Percentiles rank a stretch among this genome's conserved stretches.
Evolutionary conservation across 2,888 invertebrate species (phyloP).

Genomic region (Catocala sponsa): DNA sequence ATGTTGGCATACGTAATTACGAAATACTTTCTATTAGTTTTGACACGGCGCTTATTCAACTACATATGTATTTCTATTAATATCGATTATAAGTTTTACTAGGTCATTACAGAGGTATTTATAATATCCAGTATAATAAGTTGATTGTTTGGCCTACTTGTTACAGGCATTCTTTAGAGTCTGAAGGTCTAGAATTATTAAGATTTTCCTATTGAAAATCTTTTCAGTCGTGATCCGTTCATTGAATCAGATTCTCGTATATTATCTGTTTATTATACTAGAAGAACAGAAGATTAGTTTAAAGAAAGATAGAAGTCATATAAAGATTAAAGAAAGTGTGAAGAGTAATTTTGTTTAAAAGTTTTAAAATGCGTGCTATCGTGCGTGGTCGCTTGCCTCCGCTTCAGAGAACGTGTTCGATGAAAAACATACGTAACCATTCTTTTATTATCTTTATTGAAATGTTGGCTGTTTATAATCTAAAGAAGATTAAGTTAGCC

Average conservation of each 20-base stretch:
- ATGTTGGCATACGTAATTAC: conserved; percentile 29
- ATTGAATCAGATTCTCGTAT: background rate
- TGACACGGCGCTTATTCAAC: conserved; percentile 22
- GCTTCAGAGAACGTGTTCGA: background rate
- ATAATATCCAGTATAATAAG: background rate
- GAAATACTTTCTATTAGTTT: conserved; percentile 29
- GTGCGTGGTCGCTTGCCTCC: background rate
- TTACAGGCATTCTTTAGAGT: background rate
- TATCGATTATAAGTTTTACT: conserved; percentile 37
- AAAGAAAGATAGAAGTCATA: too few species aligned
- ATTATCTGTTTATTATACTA: background rate
- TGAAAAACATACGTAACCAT: conserved; percentile 2
- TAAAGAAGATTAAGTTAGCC: too few species aligned
- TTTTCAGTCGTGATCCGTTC: background rate
- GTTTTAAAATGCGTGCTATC: background rate
- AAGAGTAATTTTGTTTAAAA: background rate
- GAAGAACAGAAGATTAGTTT: too few species aligned
- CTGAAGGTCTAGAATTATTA: background rate
- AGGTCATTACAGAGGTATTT: conserved; percentile 24
- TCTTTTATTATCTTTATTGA: too few species aligned
- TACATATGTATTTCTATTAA: conserved; percentile 27
- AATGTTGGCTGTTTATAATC: too few species aligned
- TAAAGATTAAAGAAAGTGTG: too few species aligned
- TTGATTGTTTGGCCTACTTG: background rate
- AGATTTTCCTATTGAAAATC: background rate